Base-by-base conservation (phyloP, 2,888 invertebrate species). In the Myopa tessellatipennis region DNA sequence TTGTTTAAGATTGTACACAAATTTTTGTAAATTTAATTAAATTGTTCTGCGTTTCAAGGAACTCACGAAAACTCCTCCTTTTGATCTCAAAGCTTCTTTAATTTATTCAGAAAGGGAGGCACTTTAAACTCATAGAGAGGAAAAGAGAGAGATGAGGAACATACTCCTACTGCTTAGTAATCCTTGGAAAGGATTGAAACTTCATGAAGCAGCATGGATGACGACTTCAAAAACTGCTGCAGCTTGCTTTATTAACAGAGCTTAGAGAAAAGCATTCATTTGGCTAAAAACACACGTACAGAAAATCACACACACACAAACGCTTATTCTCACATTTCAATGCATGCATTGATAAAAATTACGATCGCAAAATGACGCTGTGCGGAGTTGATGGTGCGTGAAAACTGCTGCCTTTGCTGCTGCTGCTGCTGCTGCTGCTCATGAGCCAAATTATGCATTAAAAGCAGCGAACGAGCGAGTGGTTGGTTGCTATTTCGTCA, bases 391-490 rank as follows among this genome's bases (percentile, higher is more conserved):
- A 75, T 75, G 75, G 50, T 34, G 68, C 75, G 58, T 60, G 69
- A 75, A 69, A 69, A 69, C 60, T 75, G 58, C 75, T 40, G 4
- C 40, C 8, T 40, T 40, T 40, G 40, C 40, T 40, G 40, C 40
- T 40, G 40, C 40, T 40, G 4, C 40, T 40, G 4, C 40, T 68
- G 68, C 45, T 75, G 68, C 69, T 75, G 68, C 75, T 75, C 58
- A 75, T 75, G 60, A 75, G 75, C 75, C 75, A 68, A 75, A 75
- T 75, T 75, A 75, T 75, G 75, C 75, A 75, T 75, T 69, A 75
- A 75, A 75, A 65, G 75, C 75, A 75, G 40, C 68, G 75, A 75
- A 68, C 40, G 40, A 40, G 40, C 40, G 40, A 40, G 40, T 40
- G 40, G 40, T 40, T 40, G 40, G 40, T 40, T 40, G 40, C 40